These are phyloP conservation scores for Caenorhabditis briggsae DNA, from an alignment of 1,140 invertebrate genomes.

Conservation along the genomic window DNA sequence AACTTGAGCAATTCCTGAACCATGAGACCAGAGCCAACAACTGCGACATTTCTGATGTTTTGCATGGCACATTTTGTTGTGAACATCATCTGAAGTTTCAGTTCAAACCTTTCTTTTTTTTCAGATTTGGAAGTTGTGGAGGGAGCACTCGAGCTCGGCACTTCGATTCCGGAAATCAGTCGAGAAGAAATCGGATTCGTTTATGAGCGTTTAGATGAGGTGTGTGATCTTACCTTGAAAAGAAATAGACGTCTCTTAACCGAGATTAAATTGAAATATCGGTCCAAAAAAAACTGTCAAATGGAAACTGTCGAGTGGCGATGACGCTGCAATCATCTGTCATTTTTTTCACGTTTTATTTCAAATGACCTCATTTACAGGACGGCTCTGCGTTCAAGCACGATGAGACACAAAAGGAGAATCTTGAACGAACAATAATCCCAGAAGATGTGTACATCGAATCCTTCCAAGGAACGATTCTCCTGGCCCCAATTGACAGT, in stretches of 20 bases:
- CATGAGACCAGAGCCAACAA: conserved; percentile 71
- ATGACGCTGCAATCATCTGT: background rate
- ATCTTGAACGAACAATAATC: conserved; percentile 16
- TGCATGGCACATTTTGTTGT: conserved; percentile 20
- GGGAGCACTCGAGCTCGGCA: background rate
- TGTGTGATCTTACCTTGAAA: background rate
- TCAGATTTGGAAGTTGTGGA: background rate
- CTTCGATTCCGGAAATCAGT: background rate
- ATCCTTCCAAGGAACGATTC: conserved; percentile 17
- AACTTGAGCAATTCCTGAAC: conserved; percentile 70
- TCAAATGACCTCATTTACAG: background rate
- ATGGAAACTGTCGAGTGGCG: background rate
- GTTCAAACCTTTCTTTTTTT: background rate
- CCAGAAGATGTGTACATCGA: background rate
- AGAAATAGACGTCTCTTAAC: conserved; percentile 8
- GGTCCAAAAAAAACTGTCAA: background rate
- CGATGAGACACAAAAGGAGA: background rate
- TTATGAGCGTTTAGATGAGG: conserved; percentile 23
- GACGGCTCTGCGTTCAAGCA: conserved; percentile 31
- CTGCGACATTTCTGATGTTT: conserved; percentile 68
- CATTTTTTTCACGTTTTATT: background rate
- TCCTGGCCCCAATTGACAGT: background rate
- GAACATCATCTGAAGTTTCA: conserved; percentile 40
- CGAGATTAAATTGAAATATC: background rate
- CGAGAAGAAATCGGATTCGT: conserved; percentile 36